phyloP scores from a whole-genome alignment of 2,113 vertebrate species.

The Pygoscelis adeliae region DNA sequence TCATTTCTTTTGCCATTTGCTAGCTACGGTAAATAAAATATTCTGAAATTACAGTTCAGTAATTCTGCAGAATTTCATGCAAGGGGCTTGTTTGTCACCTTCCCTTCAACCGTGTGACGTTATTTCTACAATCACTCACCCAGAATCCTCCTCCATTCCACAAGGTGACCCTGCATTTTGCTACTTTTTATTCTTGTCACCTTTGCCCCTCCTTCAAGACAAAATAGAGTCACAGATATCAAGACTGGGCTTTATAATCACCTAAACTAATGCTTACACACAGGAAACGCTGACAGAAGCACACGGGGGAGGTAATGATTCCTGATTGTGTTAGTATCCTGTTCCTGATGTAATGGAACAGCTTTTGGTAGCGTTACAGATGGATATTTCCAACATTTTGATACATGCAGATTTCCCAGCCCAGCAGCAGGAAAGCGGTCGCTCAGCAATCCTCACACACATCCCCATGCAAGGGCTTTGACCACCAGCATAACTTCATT shows the following conservation, averaged over 20 bases:
- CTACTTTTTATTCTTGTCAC: neutral
- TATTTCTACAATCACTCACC: neutral
- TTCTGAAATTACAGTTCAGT: neutral
- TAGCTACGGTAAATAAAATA: neutral
- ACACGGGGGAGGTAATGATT: fast-evolving
- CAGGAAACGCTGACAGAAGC: neutral
- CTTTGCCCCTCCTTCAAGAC: neutral
- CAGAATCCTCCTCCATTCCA: neutral
- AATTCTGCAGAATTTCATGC: neutral
- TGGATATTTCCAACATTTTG: neutral
- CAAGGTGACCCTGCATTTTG: neutral
- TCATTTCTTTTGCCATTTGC: neutral
- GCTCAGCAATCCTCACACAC: neutral
- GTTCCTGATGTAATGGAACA: neutral
- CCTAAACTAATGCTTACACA: neutral
- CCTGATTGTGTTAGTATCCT: fast-evolving
- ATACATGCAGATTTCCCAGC: neutral
- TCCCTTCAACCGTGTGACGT: neutral
- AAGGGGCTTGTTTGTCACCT: neutral
- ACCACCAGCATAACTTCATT: fast-evolving
- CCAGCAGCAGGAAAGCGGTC: neutral
- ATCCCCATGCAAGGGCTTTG: neutral
- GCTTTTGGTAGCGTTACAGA: fast-evolving
- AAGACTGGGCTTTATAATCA: neutral
- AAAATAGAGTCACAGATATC: neutral